A percentile compares a stretch with the other conserved stretches of the same genome.
These are phyloP conservation scores for Tryphoninae sp. DNA, from an alignment of 2,888 invertebrate genomes.

Conservation along the genomic window DNA sequence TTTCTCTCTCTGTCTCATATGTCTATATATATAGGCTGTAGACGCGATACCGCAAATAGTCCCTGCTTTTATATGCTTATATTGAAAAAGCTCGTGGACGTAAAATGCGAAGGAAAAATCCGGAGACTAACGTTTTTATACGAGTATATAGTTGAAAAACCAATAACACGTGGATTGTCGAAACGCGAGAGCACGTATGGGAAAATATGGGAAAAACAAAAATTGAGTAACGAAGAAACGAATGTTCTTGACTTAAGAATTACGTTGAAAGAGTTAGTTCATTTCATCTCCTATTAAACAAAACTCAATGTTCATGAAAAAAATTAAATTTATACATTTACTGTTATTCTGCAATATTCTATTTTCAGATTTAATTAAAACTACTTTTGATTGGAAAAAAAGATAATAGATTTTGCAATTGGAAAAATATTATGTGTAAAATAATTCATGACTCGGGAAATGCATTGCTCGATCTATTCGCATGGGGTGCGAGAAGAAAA, in stretches of 20 bases:
- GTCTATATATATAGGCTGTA: slow-evolving; percentile 13
- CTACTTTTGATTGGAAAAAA: neutral
- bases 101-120: slow-evolving; percentile 44
- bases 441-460: neutral
- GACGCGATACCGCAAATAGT: slow-evolving; percentile 12
- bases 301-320: neutral
- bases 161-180: slow-evolving; percentile 42
- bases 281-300: too few relatives aligned
- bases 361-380: neutral
- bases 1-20: slow-evolving; percentile 9
- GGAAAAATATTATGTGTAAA: neutral
- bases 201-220: neutral
- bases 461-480: too few relatives aligned
- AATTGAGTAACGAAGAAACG: neutral
- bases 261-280: neutral
- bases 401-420: too few relatives aligned
- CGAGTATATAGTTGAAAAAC: slow-evolving; percentile 30
- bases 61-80: slow-evolving; percentile 43
- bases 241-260: neutral
- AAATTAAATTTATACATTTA: neutral
- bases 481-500: too few relatives aligned
- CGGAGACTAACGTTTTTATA: slow-evolving; percentile 33
- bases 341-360: neutral
- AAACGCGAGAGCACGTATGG: slow-evolving; percentile 6
- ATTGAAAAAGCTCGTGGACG: slow-evolving; percentile 43